phyloP scores from a whole-genome alignment of 2,113 vertebrate species.

The Brevimyrus niger region DNA sequence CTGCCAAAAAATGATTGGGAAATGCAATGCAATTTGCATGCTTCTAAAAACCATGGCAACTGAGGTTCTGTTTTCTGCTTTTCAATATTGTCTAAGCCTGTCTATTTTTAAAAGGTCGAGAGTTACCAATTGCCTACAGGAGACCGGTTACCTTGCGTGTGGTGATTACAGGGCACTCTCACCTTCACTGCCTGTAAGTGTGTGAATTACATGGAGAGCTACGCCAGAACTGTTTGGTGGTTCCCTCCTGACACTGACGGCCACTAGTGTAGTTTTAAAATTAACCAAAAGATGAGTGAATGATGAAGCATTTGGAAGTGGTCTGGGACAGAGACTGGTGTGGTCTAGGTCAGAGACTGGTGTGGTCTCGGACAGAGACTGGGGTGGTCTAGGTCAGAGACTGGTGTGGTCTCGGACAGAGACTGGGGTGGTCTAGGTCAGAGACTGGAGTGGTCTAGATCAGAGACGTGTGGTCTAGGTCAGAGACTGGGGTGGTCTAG shows the following conservation, averaged over 20 bases:
- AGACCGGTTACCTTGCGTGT: neutral
- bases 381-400: no score
- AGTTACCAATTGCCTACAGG: constrained; percentile 4
- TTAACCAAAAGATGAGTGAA: neutral
- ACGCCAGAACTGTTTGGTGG: neutral
- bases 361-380: neutral
- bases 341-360: no score
- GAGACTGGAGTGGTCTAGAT: neutral
- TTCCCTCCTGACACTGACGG: neutral
- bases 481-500: neutral
- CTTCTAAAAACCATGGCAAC: constrained; percentile 19
- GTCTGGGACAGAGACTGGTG: neutral
- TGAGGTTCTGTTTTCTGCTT: neutral
- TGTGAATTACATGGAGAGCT: neutral
- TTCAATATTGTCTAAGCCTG: neutral
- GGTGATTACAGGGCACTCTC: neutral
- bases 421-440: neutral
- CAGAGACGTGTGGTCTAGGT: neutral
- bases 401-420: neutral
- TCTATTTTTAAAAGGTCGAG: constrained; percentile 16
- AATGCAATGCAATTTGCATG: constrained; percentile 20
- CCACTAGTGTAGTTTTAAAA: neutral
- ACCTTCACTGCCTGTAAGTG: neutral
- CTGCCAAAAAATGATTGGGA: constrained; percentile 14
- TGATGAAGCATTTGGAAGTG: neutral